Percentiles rank a stretch among this genome's conserved stretches.
Conservation (phyloP, 2,888 invertebrate genomes). For the Sisyra terminalis region DNA sequence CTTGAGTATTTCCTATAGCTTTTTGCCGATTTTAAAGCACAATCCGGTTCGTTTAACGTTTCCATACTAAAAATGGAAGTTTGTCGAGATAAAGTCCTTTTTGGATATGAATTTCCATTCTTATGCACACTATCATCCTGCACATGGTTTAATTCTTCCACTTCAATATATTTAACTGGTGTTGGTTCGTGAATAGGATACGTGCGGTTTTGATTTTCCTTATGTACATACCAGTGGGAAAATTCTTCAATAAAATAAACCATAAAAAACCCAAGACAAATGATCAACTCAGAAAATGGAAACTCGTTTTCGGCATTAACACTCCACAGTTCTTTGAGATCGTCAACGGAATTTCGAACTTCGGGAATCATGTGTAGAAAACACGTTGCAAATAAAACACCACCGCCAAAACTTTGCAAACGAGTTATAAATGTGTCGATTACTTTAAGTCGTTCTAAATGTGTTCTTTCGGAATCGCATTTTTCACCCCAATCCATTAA, state of each 20-base stretch:
- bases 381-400: slow-evolving; percentile 37
- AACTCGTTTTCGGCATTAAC: slow-evolving; percentile 18
- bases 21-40: not conserved
- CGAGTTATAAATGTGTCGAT: slow-evolving; percentile 22
- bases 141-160: not conserved
- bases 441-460: slow-evolving; percentile 20
- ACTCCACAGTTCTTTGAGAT: slow-evolving; percentile 17
- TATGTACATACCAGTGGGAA: slow-evolving; percentile 23
- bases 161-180: slow-evolving; percentile 1
- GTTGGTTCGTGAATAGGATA: not conserved
- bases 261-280: slow-evolving; percentile 34
- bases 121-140: too few species aligned
- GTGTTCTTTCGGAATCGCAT: slow-evolving; percentile 19
- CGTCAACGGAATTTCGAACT: slow-evolving; percentile 27
- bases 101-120: too few species aligned
- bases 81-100: too few species aligned
- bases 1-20: not conserved
- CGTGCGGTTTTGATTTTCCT: slow-evolving; percentile 14
- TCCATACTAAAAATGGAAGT: too few species aligned
- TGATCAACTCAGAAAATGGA: slow-evolving; percentile 32
- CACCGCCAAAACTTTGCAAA: slow-evolving; percentile 34
- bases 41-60: not conserved
- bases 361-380: slow-evolving; percentile 40
- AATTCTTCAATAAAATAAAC: slow-evolving; percentile 36
- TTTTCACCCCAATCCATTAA: slow-evolving; percentile 23